A percentile compares a stretch with the other conserved stretches of the same genome.
Conservation (phyloP, 2,888 invertebrate species). For the Drosophila fulvimacula region DNA sequence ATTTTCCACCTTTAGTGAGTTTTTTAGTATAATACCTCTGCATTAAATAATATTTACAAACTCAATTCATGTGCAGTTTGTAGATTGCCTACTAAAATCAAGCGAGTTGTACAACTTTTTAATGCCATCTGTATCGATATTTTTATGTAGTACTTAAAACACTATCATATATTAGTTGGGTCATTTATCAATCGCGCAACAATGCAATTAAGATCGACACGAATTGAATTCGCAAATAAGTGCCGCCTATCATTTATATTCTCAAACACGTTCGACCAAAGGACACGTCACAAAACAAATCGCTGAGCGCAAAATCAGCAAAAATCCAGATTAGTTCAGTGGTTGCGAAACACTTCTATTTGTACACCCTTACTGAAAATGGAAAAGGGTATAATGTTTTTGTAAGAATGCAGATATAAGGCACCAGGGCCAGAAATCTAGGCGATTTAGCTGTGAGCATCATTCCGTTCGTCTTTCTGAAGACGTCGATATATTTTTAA, state of each 20-base stretch:
- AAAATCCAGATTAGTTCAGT: constrained; percentile 6
- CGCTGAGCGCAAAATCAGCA: constrained; percentile 51
- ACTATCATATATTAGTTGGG: constrained; percentile 11
- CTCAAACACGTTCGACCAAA: constrained; percentile 23
- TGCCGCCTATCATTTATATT: constrained; percentile 26
- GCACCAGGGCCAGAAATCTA: no score
- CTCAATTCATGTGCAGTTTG: neutral
- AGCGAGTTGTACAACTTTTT: no score
- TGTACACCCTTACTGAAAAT: neutral
- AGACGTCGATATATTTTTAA: no score
- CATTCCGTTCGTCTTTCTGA: no score
- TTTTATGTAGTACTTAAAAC: neutral
- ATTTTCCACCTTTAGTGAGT: no score
- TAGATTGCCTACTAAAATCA: neutral
- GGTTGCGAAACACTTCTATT: constrained; percentile 5
- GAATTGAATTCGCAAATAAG: constrained; percentile 39
- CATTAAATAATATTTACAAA: no score
- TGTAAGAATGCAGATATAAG: neutral
- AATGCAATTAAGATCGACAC: constrained; percentile 35
- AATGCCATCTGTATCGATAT: no score
- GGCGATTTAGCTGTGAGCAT: no score
- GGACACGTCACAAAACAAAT: constrained; percentile 28
- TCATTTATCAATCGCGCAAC: constrained; percentile 49
- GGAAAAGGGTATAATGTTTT: neutral
- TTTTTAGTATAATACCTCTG: no score